phyloP scores from a whole-genome alignment of 2,888 invertebrate genomes.

The Cerastis leucographa region DNA sequence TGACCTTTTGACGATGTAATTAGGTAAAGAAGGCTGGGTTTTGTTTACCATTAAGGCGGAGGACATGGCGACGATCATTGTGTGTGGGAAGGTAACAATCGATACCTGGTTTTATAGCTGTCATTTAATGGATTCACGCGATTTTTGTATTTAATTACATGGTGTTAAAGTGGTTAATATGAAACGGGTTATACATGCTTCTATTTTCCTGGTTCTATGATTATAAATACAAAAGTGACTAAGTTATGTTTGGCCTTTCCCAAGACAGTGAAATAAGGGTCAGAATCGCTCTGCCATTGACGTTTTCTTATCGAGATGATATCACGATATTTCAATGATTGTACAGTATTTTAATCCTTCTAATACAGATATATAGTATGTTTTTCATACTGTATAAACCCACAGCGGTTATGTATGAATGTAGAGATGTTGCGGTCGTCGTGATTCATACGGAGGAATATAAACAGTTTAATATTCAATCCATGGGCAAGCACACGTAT shows the following conservation, averaged over 20 bases:
- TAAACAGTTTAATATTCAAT: conserved; percentile 65
- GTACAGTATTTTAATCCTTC: conserved; percentile 28
- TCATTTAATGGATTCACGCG: conserved; percentile 1
- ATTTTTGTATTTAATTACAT: conserved; percentile 25
- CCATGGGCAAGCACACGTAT: conserved; percentile 54
- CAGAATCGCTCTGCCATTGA: conserved; percentile 18
- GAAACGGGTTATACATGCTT: conserved; percentile 6
- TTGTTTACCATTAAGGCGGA: conserved; percentile 63
- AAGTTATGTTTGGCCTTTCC: not conserved
- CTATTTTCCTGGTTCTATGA: conserved; percentile 19
- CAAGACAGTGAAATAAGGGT: conserved; percentile 1
- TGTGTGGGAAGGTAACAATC: conserved; percentile 71
- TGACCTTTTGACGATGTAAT: conserved; percentile 66
- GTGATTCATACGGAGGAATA: conserved; percentile 72
- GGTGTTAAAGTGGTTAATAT: conserved; percentile 1
- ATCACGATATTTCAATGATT: conserved; percentile 21
- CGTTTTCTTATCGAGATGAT: conserved; percentile 33
- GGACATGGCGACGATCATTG: conserved; percentile 70
- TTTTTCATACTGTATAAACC: conserved; percentile 23
- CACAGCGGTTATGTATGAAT: conserved; percentile 37
- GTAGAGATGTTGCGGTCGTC: conserved; percentile 64
- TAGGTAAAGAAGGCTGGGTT: conserved; percentile 62
- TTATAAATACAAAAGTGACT: not conserved
- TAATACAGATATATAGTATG: not conserved
- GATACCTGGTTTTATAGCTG: conserved; percentile 37